Evolutionary conservation across 2,888 invertebrate genomes (phyloP), one percentile per base, ranked within the genome.

Genomic region (Athalia cordata): DNA sequence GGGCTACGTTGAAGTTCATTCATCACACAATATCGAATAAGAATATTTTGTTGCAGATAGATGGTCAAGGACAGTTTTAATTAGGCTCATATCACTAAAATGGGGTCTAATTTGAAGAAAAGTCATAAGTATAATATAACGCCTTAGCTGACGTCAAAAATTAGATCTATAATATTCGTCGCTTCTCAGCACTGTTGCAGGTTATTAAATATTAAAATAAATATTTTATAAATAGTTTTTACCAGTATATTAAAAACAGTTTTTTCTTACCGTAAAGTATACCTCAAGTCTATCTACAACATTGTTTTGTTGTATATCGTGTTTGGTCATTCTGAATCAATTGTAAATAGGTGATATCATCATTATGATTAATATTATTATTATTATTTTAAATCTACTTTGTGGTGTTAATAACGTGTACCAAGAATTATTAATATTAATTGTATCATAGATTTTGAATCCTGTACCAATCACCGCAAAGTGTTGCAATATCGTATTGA

Each of bases 201-300:
- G 65, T 65, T 13, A 13, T 65, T 65, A 13, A 65, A n/a, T n/a
- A 6, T n/a, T 65, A 49, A 47, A 65, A 65, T 8, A 7, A 65
- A 45, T 47, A n/a, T 45, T 47, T 65, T 45, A 49, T 47, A 7
- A 65, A 65, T 65, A 65, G 65, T n/a, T 65, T n/a, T 29, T 29
- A 62, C 29, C 45, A 55, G 6, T 55, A 49, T n/a, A 13, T 47
- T 45, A 65, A 43, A 65, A 43, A 7, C 3, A 5, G 13, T 65
- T 47, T 65, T 47, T 65, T 47, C 45, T 65, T 47, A 29, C 29
- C 29, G 29, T 29, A 29, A 13, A 65, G 13, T 52, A 15, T 67
- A 52, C 15, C 13, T 9, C 9, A 15, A 15, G 9, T 66, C 43
- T 66, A 65, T 29, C 1, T 55, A 55, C 13, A 65, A 47, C 47